Evolutionary conservation across 2,888 invertebrate species (phyloP), one percentile per base, ranked within the genome.

Genomic region (Scrobipalpa costella): DNA sequence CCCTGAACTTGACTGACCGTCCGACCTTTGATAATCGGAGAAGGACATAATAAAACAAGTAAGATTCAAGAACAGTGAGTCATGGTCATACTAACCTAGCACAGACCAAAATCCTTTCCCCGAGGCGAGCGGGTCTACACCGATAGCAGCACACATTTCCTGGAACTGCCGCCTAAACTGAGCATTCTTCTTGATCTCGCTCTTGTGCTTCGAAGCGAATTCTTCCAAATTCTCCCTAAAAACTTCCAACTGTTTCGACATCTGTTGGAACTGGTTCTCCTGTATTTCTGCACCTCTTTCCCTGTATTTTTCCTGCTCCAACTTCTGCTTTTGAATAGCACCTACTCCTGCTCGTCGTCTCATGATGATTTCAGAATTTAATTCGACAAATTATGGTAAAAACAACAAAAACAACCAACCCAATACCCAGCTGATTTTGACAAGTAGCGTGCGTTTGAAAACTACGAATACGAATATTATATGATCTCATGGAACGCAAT

Each of bases 71-170:
- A 15, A 19, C 17, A n/a, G n/a, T n/a, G 7, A 15, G 17, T 19
- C 1, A 2, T 19, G 0, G n/a, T n/a, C n/a, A n/a, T 36, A 75
- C 77, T 38, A 62, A 92, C 92, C 95, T 69, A 99, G 92, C 67
- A 99, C 97, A 1, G 98, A 98, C 99, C 99, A 99, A 86, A 99
- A 99, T 0, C 99, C 97, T 91, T 98, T 98, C 62, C 96, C 96
- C 0, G 98, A 98, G 0, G 99, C 98, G 61, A 99, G 85, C 0
- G 99, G 99, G 85, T 99, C 99, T 0, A 99, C 99, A 0, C 98
- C 99, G 67, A 99, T 99, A 0, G 98, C 96, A 0, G 99, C 97
- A 87, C 99, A 99, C 99, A 99, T 99, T 86, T 98, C 98, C 77
- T 98, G 98, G 82, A 99, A 99, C 85, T 99, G 98, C 62, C 96